Evolutionary conservation across 2,888 invertebrate species (phyloP), one percentile per base, ranked within the genome.

Genomic region (Barypeithes pellucidus): DNA sequence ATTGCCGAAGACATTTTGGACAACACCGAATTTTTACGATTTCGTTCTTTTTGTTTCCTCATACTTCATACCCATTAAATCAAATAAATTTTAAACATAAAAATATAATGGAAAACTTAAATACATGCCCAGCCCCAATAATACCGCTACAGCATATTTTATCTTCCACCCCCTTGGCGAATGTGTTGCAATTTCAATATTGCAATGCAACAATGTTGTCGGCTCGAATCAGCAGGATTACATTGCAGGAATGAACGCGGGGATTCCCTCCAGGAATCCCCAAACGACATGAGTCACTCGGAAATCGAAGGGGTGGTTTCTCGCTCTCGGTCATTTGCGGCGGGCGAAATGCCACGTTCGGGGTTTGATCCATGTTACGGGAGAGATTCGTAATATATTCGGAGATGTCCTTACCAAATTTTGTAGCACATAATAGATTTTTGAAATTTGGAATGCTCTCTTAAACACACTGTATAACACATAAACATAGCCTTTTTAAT

Each of bases 211-310:
- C 78, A 79, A 77, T 77, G 77, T 71, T 33, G 33, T 45, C 62
- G 41, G 59, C 41, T 16, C 22, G 65, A 72, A 72, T 72, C 72
- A 67, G 72, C 61, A 16, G 69, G 65, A 70, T 69, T 73, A 70
- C 69, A 60, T 59, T 69, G 65, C 66, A 70, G 66, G 36, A 70
- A 61, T 65, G 69, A 69, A 73, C 79, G 74, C 63, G 81, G 81
- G 81, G 80, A 83, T 84, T 83, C 83, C 78, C 84, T 79, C 81
- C 82, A 80, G 83, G 84, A 84, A 84, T 85, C 83, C 71, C 83
- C 82, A 81, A 80, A 77, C 70, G 76, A 77, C 80, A 80, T 85
- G 85, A 85, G 79, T 85, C 85, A 85, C 82, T 81, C 79, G 68
- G 80, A 83, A 83, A 84, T 83, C 81, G 83, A 78, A 71, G 78